phyloP scores from a whole-genome alignment of 2,797 vertebrate genomes.

The Spinibarbus caldwelli region DNA sequence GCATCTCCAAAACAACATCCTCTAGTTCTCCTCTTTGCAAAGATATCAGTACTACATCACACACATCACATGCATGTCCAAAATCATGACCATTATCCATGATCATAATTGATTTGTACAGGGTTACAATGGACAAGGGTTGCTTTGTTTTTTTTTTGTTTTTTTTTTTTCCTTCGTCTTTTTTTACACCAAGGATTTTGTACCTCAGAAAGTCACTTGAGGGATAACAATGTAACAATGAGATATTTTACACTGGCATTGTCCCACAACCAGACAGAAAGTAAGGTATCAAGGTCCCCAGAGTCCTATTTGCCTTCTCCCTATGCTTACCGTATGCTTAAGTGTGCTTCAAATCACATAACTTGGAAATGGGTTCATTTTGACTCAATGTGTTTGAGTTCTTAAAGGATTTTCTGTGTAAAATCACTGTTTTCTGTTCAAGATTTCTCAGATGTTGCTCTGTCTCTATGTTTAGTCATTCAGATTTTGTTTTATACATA shows the following conservation, averaged over 20 bases:
- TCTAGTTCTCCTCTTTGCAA: slow-evolving; percentile 81
- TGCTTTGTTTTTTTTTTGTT: slow-evolving; percentile 35
- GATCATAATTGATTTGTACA: slow-evolving; percentile 84
- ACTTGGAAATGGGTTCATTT: slow-evolving; percentile 77
- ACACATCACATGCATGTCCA: slow-evolving; percentile 84
- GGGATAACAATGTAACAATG: slow-evolving; percentile 78
- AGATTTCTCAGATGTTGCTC: slow-evolving; percentile 77
- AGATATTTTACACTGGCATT: slow-evolving; percentile 83
- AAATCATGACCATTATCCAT: slow-evolving; percentile 83
- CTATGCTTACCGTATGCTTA: slow-evolving; percentile 69
- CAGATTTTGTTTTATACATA: slow-evolving; percentile 88
- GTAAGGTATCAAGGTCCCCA: slow-evolving; percentile 44
- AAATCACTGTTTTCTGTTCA: slow-evolving; percentile 80
- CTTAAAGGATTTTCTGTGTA: slow-evolving; percentile 68
- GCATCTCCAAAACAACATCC: slow-evolving; percentile 75
- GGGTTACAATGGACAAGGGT: slow-evolving; percentile 79
- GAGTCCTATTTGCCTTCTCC: slow-evolving; percentile 61
- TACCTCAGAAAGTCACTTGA: slow-evolving; percentile 86
- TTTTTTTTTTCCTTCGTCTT: background rate
- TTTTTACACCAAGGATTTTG: slow-evolving; percentile 79
- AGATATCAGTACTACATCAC: slow-evolving; percentile 81
- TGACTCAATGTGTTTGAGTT: slow-evolving; percentile 80
- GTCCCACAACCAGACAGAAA: slow-evolving; percentile 64
- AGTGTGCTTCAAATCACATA: slow-evolving; percentile 81
- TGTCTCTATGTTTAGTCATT: slow-evolving; percentile 84